Evolutionary conservation across 2,113 vertebrate genomes (phyloP).

Genomic region (Paedocypris sp.): DNA sequence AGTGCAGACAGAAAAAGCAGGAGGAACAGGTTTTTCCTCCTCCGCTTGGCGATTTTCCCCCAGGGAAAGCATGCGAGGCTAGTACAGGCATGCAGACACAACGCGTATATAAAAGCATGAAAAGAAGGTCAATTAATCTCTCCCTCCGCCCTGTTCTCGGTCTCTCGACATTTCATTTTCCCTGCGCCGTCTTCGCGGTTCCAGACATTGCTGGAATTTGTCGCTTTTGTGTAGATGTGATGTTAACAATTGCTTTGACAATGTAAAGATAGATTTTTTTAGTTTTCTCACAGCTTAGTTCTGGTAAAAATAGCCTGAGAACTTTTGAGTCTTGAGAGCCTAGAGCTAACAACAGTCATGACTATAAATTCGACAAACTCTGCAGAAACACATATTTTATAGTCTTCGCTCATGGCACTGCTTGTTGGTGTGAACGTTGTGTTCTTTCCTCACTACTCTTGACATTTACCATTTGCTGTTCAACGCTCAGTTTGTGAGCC

Average conservation of each 20-base stretch:
- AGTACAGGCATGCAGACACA: slow-evolving; percentile 53
- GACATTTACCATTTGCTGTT: too few species aligned
- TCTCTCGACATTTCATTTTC: slow-evolving; percentile 33
- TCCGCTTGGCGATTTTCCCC: slow-evolving; percentile 26
- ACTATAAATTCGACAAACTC: too few species aligned
- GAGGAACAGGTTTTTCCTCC: slow-evolving; percentile 47
- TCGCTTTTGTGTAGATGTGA: slow-evolving; percentile 25
- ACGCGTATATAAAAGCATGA: slow-evolving; percentile 51
- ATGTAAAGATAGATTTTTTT: too few species aligned
- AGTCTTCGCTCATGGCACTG: too few species aligned
- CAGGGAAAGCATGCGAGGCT: slow-evolving; percentile 39
- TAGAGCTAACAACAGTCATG: too few species aligned
- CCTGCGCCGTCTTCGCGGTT: slow-evolving; percentile 8
- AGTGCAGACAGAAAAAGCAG: slow-evolving; percentile 27
- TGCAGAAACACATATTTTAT: too few species aligned
- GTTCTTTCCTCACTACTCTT: too few species aligned
- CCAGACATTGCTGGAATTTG: slow-evolving; percentile 10
- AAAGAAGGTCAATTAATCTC: slow-evolving; percentile 33
- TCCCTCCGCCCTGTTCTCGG: slow-evolving; percentile 31
- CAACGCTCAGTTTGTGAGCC: too few species aligned
- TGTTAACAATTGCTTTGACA: slow-evolving; percentile 20
- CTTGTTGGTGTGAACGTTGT: too few species aligned
- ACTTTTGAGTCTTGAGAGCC: too few species aligned
- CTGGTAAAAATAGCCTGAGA: too few species aligned
- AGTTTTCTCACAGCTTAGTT: too few species aligned